Conservation (phyloP, 2,888 invertebrate species). For the Habroteleia sp. region DNA sequence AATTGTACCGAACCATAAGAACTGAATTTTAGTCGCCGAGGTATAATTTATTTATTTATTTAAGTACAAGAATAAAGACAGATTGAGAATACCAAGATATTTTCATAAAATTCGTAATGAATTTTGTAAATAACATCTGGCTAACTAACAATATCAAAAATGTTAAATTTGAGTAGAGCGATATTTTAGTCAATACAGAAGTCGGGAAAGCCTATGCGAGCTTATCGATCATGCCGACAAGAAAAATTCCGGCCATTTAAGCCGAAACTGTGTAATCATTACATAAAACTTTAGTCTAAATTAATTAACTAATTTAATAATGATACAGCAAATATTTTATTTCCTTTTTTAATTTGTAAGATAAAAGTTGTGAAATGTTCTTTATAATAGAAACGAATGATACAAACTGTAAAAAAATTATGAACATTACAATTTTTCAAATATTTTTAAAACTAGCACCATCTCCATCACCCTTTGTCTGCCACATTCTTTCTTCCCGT, state of each 20-base stretch:
- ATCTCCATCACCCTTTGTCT: too few species aligned
- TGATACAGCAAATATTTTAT: not conserved
- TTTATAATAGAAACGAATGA: not conserved
- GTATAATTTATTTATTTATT: slow-evolving; percentile 35
- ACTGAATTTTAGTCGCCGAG: slow-evolving; percentile 1
- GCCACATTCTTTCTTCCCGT: too few species aligned
- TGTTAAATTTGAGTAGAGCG: slow-evolving; percentile 24
- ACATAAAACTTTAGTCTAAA: slow-evolving; percentile 9
- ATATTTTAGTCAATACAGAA: slow-evolving; percentile 31
- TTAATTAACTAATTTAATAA: slow-evolving; percentile 10
- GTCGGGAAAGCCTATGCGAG: slow-evolving; percentile 30
- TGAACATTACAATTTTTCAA: too few species aligned
- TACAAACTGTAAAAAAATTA: too few species aligned
- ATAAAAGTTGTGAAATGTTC: too few species aligned
- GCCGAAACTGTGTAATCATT: slow-evolving; percentile 13
- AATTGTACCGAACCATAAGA: slow-evolving; percentile 17
- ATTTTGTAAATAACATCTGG: slow-evolving; percentile 25
- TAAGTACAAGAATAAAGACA: slow-evolving; percentile 12
- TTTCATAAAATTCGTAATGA: slow-evolving; percentile 13
- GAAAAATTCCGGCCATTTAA: slow-evolving; percentile 13
- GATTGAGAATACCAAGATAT: slow-evolving; percentile 22
- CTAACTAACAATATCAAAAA: slow-evolving; percentile 25
- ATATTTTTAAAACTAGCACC: too few species aligned
- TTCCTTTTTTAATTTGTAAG: too few species aligned
- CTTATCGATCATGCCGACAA: slow-evolving; percentile 34